A percentile compares a stretch with the other conserved stretches of the same genome.
These are phyloP conservation scores for Lepidocolaptes lacrymiger DNA, from an alignment of 2,797 vertebrate species.

Conservation along the genomic window DNA sequence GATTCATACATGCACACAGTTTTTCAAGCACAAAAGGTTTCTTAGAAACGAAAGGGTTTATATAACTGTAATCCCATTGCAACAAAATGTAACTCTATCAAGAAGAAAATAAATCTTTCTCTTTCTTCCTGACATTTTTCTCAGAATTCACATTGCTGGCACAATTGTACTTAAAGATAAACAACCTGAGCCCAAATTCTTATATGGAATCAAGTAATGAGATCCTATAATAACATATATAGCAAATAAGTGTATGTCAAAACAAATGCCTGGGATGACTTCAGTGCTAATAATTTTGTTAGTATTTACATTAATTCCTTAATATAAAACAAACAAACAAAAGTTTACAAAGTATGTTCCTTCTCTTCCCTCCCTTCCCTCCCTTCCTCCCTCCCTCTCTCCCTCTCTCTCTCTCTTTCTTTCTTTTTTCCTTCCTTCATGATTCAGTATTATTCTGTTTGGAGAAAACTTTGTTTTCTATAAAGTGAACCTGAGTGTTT, in stretches of 20 bases:
- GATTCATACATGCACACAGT: not conserved
- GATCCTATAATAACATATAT: constrained; percentile 40
- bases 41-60: not conserved
- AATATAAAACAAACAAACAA: not conserved
- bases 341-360: not conserved
- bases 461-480: not conserved
- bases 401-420: not conserved
- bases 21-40: constrained; percentile 33
- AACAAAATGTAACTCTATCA: not conserved
- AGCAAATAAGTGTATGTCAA: constrained; percentile 33
- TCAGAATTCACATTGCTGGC: not conserved
- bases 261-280: constrained; percentile 25
- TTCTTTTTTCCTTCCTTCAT: not conserved
- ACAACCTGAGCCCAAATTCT: constrained; percentile 30
- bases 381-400: too few relatives aligned
- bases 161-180: constrained; percentile 21
- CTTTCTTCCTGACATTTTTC: not conserved
- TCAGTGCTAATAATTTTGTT: constrained; percentile 12
- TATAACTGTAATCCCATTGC: not conserved
- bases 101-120: not conserved
- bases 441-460: not conserved
- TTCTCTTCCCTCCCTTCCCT: not conserved
- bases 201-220: constrained; percentile 45
- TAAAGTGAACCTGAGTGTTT: not conserved
- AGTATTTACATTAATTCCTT: constrained; percentile 10